Evolutionary conservation across 2,113 vertebrate genomes (phyloP).

Genomic region (Lamprologus ornatipinnis): DNA sequence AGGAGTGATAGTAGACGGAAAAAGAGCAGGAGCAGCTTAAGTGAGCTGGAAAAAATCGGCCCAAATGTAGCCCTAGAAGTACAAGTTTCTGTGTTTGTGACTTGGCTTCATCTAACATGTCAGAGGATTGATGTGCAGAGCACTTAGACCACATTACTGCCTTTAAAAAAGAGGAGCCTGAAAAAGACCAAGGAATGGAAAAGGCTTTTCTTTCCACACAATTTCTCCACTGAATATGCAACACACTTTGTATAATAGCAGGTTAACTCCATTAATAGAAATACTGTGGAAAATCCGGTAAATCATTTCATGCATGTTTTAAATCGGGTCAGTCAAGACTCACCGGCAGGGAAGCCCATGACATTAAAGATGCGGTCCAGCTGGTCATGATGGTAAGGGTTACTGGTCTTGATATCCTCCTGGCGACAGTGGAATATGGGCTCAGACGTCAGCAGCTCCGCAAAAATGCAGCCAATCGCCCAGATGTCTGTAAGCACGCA

Average conservation of each 20-base stretch:
- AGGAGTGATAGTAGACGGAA: not conserved
- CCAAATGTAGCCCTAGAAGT: conserved; percentile 28
- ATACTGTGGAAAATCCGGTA: not conserved
- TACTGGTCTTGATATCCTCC: conserved; percentile 99
- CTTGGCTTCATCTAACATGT: conserved; percentile 8
- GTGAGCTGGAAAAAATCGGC: conserved; percentile 47
- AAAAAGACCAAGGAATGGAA: not conserved
- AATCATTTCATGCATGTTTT: not conserved
- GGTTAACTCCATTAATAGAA: not conserved
- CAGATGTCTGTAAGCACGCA: conserved; percentile 84
- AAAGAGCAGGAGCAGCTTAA: not conserved
- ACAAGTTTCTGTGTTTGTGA: conserved; percentile 18
- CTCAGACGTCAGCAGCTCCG: conserved; percentile 98
- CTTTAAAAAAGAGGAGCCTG: not conserved
- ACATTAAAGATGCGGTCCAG: conserved; percentile 99
- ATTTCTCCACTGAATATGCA: not conserved
- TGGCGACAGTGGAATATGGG: conserved; percentile 99
- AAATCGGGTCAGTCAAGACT: not conserved
- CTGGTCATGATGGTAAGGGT: conserved; percentile 99
- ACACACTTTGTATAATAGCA: not conserved
- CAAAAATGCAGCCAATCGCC: conserved; percentile 99
- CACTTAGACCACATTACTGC: conserved; percentile 17
- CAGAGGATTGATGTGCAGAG: conserved; percentile 2
- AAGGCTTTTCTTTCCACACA: not conserved
- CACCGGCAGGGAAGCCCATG: conserved; percentile 99